Evolutionary conservation across 2,797 vertebrate genomes (phyloP).

Genomic region (Bradypodion ventrale): DNA sequence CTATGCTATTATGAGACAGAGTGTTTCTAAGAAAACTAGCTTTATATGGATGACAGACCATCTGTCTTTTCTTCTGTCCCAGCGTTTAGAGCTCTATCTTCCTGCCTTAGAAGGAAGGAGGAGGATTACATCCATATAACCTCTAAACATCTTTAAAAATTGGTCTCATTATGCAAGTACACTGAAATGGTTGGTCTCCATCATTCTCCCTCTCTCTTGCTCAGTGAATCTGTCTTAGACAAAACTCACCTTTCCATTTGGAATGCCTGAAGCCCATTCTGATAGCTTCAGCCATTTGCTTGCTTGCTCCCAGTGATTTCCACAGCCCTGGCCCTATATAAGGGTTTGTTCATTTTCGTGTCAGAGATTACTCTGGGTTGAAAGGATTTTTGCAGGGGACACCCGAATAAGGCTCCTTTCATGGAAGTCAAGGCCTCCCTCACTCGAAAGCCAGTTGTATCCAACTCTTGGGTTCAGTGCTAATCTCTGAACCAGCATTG

Average conservation of each 20-base stretch:
- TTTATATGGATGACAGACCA: neutral
- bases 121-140: conserved; percentile 9
- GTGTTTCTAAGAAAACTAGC: neutral
- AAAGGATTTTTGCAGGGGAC: too few relatives aligned
- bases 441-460: too few relatives aligned
- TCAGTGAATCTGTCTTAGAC: neutral
- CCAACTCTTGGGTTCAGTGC: too few relatives aligned
- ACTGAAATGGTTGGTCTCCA: neutral
- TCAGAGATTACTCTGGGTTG: too few relatives aligned
- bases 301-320: neutral
- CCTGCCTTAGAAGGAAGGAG: neutral
- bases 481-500: too few relatives aligned
- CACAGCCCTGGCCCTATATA: neutral
- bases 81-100: neutral
- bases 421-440: too few relatives aligned
- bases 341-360: too few relatives aligned
- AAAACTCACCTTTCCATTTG: neutral
- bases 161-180: neutral
- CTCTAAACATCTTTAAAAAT: neutral
- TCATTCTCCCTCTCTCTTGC: neutral
- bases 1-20: neutral
- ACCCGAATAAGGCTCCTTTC: too few relatives aligned
- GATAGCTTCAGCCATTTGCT: neutral
- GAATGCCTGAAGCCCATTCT: neutral
- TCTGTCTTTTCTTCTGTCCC: neutral